Evolutionary conservation across 2,888 invertebrate genomes (phyloP), one percentile per base, ranked within the genome.

Genomic region (Thymelicus lineola): DNA sequence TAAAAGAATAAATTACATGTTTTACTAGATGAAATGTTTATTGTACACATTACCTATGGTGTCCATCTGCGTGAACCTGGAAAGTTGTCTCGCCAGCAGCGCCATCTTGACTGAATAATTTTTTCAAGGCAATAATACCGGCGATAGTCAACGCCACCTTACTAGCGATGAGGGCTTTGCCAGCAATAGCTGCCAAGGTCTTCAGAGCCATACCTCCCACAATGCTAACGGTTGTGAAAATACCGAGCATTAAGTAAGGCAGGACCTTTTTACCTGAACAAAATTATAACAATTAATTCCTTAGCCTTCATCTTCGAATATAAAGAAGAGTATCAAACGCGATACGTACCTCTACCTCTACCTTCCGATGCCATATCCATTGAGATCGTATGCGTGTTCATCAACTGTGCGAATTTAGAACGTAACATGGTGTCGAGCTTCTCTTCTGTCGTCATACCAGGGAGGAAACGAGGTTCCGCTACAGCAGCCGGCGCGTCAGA

Each of bases 131-230:
- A 77, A 96, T 95, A 71, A 96, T 96, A 67, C 96, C 95, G 73
- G 96, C 95, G 77, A 96, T 96, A 72, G 96, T 95, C 71, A 96
- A 86, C 1, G 96, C 96, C 61, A 96, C 95, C 84, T 96, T 96
- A 84, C 96, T 96, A 76, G 96, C 96, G 73, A 96, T 95, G 74
- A 96, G 90, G 46, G 96, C 96, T 85, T 96, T 96, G 60, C 95
- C 96, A 61, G 96, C 96, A 78, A 96, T 95, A 38, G 95, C 93
- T 67, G 96, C 96, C 74, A 96, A 87, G 36, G 95, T 95, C 87
- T 96, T 96, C 79, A 96, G 88, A 53, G 96, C 95, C 82, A 96
- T 89, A 1, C 96, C 96, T 73, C 95, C 96, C 58, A 96, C 95
- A 72, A 96, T 94, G 76, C 96, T 96, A 85, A 96, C 93, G 72